Percentiles rank a stretch among this genome's conserved stretches.
phyloP scores from a whole-genome alignment of 2,888 invertebrate genomes.

The Heteromyza rotundicornis region DNA sequence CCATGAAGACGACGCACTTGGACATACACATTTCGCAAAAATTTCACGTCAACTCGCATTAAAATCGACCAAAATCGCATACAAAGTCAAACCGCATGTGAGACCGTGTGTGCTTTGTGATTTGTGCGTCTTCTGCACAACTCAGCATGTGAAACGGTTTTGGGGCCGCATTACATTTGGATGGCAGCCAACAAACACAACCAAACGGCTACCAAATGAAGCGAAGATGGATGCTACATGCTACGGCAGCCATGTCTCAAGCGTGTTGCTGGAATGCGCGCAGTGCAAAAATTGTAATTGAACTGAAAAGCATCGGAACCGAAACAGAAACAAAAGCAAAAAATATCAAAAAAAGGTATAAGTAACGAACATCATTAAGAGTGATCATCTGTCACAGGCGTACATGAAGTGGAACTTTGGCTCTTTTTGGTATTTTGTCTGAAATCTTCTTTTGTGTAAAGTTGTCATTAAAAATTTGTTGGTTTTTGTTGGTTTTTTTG shows the following conservation, averaged over 20 bases:
- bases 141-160: background rate
- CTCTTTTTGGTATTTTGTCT: background rate
- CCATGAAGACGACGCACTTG: background rate
- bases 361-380: slow-evolving; percentile 52
- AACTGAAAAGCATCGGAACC: background rate
- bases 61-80: background rate
- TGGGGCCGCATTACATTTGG: background rate
- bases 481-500: slow-evolving; percentile 6
- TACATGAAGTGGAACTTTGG: slow-evolving; percentile 22
- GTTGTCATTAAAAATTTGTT: slow-evolving; percentile 14
- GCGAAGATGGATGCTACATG: background rate
- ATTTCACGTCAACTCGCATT: background rate
- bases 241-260: background rate
- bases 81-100: background rate
- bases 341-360: slow-evolving; percentile 38
- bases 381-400: slow-evolving; percentile 51
- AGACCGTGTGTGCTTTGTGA: background rate
- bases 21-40: background rate
- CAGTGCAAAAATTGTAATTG: background rate
- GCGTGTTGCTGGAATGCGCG: background rate
- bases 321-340: background rate
- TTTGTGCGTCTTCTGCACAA: background rate
- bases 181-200: background rate
- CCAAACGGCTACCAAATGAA: background rate
- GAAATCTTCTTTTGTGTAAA: slow-evolving; percentile 27